Evolutionary conservation across 2,888 invertebrate genomes (phyloP).

Genomic region (Apocheima hispidaria): DNA sequence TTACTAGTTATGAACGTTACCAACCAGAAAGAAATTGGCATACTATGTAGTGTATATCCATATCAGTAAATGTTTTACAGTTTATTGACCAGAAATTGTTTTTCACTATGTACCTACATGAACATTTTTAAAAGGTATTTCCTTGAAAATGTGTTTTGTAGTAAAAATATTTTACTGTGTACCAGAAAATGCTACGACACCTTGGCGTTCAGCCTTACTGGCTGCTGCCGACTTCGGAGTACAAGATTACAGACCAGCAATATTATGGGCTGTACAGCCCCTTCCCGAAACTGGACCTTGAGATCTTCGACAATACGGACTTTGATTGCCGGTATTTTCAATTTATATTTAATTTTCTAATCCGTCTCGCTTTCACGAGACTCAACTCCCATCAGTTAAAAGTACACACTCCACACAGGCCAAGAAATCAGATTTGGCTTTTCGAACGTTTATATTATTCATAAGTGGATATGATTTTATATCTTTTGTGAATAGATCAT

Average conservation of each 20-base stretch:
- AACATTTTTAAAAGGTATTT: neutral
- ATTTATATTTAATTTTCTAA: neutral
- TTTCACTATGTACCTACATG: neutral
- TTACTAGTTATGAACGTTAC: too few relatives aligned
- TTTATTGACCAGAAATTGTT: neutral
- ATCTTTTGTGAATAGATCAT: too few relatives aligned
- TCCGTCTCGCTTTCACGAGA: too few relatives aligned
- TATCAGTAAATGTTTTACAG: too few relatives aligned
- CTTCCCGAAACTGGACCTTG: conserved; percentile 73
- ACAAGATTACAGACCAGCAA: conserved; percentile 60
- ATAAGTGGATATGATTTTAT: too few relatives aligned
- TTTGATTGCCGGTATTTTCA: conserved; percentile 75
- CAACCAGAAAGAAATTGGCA: too few relatives aligned
- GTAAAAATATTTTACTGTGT: neutral
- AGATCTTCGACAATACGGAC: conserved; percentile 79
- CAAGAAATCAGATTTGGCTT: too few relatives aligned
- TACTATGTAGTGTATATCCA: too few relatives aligned
- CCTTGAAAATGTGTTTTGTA: too few relatives aligned
- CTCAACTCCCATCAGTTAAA: too few relatives aligned
- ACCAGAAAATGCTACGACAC: conserved; percentile 74
- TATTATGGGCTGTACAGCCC: conserved; percentile 71
- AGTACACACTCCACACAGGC: too few relatives aligned
- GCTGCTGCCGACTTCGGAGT: conserved; percentile 70
- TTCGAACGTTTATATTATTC: too few relatives aligned
- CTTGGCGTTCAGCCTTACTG: conserved; percentile 71